Percentiles rank a stretch among this genome's conserved stretches.
Evolutionary conservation across 2,888 invertebrate genomes (phyloP).

Genomic region (Lamellibrachia satsuma): DNA sequence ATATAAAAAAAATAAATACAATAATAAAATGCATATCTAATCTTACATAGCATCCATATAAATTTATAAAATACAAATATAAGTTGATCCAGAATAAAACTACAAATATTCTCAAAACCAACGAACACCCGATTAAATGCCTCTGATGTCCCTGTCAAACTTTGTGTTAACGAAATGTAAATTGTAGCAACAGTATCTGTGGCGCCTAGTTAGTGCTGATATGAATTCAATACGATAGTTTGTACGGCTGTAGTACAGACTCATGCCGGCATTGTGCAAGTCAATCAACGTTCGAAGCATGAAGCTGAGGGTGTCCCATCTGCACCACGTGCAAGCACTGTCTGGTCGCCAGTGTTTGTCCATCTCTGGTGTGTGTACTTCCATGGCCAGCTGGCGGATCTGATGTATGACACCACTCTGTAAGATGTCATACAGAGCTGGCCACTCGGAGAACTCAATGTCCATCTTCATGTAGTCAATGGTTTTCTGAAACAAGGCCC

Average conservation of each 20-base stretch:
- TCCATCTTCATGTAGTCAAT: constrained; percentile 65
- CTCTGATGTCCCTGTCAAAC: constrained; percentile 32
- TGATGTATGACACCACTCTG: constrained; percentile 33
- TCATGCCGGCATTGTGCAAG: constrained; percentile 40
- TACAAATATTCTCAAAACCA: not conserved
- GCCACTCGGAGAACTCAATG: constrained; percentile 64
- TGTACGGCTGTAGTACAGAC: constrained; percentile 40
- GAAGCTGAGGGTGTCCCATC: constrained; percentile 39
- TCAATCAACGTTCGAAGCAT: constrained; percentile 40
- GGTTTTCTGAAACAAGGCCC: constrained; percentile 21
- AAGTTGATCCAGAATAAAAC: not conserved
- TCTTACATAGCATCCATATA: not conserved
- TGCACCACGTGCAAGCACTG: constrained; percentile 41
- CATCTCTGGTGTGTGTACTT: constrained; percentile 46
- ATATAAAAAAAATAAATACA: not conserved
- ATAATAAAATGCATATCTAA: not conserved
- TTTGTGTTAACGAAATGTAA: constrained; percentile 45
- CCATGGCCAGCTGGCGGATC: constrained; percentile 42
- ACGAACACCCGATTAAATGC: not conserved
- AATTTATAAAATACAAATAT: not conserved
- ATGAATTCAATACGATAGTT: constrained; percentile 42
- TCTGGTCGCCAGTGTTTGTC: constrained; percentile 41
- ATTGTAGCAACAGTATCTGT: constrained; percentile 45
- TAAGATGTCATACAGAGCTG: constrained; percentile 47
- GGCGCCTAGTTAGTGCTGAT: constrained; percentile 37